phyloP scores from a whole-genome alignment of 2,888 invertebrate genomes.

The Orchesellides sinensis region DNA sequence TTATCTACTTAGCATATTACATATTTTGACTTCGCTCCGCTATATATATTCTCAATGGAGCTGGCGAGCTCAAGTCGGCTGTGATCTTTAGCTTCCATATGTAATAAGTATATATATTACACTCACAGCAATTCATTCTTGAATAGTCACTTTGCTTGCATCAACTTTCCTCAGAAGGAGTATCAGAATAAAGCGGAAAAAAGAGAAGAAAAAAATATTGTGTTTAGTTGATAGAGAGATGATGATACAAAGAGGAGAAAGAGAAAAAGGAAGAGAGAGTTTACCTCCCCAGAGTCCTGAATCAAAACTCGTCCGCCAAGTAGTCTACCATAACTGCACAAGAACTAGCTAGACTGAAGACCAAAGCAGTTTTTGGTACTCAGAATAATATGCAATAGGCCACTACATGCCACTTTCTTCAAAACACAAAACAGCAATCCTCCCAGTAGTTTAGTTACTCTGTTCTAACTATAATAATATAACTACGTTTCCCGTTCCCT shows the following conservation, averaged over 20 bases:
- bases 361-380: background rate
- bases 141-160: background rate
- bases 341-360: background rate
- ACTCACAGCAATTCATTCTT: background rate
- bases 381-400: background rate
- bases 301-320: slow-evolving; percentile 48
- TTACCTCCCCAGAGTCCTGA: slow-evolving; percentile 43
- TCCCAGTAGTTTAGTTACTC: background rate
- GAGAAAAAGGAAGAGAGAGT: slow-evolving; percentile 19
- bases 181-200: background rate
- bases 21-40: background rate
- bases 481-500: slow-evolving; percentile 23
- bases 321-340: background rate
- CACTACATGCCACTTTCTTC: slow-evolving; percentile 1
- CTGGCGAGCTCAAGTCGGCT: background rate
- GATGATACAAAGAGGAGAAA: slow-evolving; percentile 20
- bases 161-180: background rate
- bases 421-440: slow-evolving; percentile 7
- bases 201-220: slow-evolving; percentile 11
- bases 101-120: background rate
- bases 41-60: slow-evolving; percentile 1
- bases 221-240: slow-evolving; percentile 41
- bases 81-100: background rate
- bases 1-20: slow-evolving; percentile 46
- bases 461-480: slow-evolving; percentile 24